Evolutionary conservation across 2,113 vertebrate genomes (phyloP).

Genomic region (Oophaga pumilio): DNA sequence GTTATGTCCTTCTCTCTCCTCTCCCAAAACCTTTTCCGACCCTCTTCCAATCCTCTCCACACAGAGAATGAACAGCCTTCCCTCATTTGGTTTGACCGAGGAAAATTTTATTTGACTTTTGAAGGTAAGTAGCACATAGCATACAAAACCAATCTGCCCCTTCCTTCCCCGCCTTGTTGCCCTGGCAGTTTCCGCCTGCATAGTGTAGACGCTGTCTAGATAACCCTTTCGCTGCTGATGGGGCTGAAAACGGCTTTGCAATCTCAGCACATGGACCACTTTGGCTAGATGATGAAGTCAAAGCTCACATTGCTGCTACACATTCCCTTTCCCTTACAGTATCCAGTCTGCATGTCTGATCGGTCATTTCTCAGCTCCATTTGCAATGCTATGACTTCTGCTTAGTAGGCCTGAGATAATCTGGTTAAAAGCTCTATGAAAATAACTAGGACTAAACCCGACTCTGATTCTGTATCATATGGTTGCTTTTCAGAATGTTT

Average conservation of each 20-base stretch:
- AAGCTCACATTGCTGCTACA: slow-evolving; percentile 33
- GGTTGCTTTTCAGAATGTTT: background rate
- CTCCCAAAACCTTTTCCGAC: slow-evolving; percentile 79
- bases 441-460: background rate
- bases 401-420: background rate
- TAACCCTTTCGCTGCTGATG: slow-evolving; percentile 1
- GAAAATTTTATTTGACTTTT: slow-evolving; percentile 99
- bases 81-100: slow-evolving; percentile 99
- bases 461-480: background rate
- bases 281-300: background rate
- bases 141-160: slow-evolving; percentile 65
- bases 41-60: slow-evolving; percentile 84
- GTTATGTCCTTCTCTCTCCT: slow-evolving; percentile 95
- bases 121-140: slow-evolving; percentile 97
- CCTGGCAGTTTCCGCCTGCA: slow-evolving; percentile 38
- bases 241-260: slow-evolving; percentile 21
- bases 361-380: slow-evolving; percentile 35
- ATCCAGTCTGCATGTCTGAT: slow-evolving; percentile 34
- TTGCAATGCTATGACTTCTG: background rate
- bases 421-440: background rate
- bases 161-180: slow-evolving; percentile 55
- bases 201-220: slow-evolving; percentile 21
- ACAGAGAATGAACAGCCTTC: slow-evolving; percentile 99
- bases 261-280: slow-evolving; percentile 30
- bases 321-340: slow-evolving; percentile 20